These are phyloP conservation scores for Cryptotis parvus DNA, from an alignment of 2,113 vertebrate species.

Conservation along the genomic window DNA sequence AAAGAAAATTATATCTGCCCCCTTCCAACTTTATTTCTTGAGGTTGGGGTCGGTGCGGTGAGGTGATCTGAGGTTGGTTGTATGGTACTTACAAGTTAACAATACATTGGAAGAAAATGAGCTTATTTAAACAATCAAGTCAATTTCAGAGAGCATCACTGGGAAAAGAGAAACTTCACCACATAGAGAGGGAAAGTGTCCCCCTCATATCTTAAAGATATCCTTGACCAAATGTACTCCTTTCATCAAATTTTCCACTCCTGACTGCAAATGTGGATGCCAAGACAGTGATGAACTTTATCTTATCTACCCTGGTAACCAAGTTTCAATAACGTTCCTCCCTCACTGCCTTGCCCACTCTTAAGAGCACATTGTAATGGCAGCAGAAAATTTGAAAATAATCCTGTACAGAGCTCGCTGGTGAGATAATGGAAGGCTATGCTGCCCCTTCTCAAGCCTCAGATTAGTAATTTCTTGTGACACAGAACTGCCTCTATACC, in stretches of 20 bases:
- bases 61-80: not conserved
- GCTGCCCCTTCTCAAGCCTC: slow-evolving; percentile 75
- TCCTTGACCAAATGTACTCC: slow-evolving; percentile 91
- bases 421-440: slow-evolving; percentile 87
- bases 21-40: slow-evolving; percentile 85
- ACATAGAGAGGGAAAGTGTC: slow-evolving; percentile 90
- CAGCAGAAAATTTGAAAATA: slow-evolving; percentile 85
- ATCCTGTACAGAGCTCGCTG: slow-evolving; percentile 85
- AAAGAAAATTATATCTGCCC: slow-evolving; percentile 75
- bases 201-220: slow-evolving; percentile 91
- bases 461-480: slow-evolving; percentile 80
- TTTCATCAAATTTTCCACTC: slow-evolving; percentile 93
- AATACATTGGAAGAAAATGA: slow-evolving; percentile 58
- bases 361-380: slow-evolving; percentile 82
- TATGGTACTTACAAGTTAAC: slow-evolving; percentile 73
- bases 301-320: slow-evolving; percentile 86
- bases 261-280: slow-evolving; percentile 84
- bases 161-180: slow-evolving; percentile 87
- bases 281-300: slow-evolving; percentile 87
- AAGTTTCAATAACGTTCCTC: slow-evolving; percentile 86
- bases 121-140: slow-evolving; percentile 80
- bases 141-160: slow-evolving; percentile 66
- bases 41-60: slow-evolving; percentile 58
- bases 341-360: slow-evolving; percentile 82
- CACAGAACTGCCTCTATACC: slow-evolving; percentile 65